Conservation (phyloP, 2,113 vertebrate genomes). For the Antigone vipio region DNA sequence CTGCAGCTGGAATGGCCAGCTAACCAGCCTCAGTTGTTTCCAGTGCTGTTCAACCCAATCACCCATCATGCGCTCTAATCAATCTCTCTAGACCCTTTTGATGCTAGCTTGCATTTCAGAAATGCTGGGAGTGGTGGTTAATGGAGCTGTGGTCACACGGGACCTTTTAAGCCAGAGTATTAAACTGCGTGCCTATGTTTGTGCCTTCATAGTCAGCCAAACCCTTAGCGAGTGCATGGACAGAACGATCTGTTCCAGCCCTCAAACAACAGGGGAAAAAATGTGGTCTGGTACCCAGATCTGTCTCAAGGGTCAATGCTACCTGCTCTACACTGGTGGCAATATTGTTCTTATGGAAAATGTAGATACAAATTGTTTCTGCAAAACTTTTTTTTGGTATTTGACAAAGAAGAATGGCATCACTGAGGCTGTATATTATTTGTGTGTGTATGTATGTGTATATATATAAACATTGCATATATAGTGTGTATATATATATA, state of each 20-base stretch:
- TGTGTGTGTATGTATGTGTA: neutral
- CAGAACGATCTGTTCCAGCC: neutral
- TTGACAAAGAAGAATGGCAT: neutral
- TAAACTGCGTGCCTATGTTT: neutral
- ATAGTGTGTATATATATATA: too few species aligned
- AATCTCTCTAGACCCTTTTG: neutral
- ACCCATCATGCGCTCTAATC: neutral
- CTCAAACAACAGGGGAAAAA: neutral
- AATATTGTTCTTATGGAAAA: neutral
- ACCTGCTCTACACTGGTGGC: neutral
- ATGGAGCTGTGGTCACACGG: neutral
- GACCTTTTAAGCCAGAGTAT: neutral
- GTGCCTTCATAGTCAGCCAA: neutral
- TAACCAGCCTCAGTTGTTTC: neutral
- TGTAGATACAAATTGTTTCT: neutral
- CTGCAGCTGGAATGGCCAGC: neutral
- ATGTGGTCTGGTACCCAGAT: rapidly evolving
- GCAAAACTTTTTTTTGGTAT: neutral
- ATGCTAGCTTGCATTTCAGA: neutral
- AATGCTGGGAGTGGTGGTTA: neutral
- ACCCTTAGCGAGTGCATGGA: rapidly evolving
- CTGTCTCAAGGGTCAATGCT: neutral
- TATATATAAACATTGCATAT: neutral
- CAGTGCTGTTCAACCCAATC: neutral
- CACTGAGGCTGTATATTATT: neutral